Evolutionary conservation across 2,888 invertebrate species (phyloP), one percentile per base, ranked within the genome.

Genomic region (Hypomecis punctinalis): DNA sequence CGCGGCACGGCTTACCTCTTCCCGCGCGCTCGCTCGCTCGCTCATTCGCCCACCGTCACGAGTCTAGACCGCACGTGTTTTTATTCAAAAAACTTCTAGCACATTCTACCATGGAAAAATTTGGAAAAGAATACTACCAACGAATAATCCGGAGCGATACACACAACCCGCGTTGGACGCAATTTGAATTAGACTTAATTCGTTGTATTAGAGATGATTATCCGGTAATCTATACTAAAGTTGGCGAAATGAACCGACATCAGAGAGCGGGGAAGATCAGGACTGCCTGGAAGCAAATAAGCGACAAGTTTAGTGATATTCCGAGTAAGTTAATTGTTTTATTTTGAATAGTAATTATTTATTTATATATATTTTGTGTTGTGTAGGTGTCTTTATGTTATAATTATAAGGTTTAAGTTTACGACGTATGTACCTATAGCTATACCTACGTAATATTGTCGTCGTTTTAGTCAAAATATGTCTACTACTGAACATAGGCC

Each of bases 171-270:
- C 40, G 48, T 0, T 57, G 47, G 57, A 63, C 62, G 7, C 55
- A 54, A n/a, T 64, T 59, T n/a, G 63, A 64, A 11, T 13, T 64
- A 33, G 59, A 63, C 35, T 40, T 64, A 9, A 64, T 60, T n/a
- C 5, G 6, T 6, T 64, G 59, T 40, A 55, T 63, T 9, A 43
- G 48, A 59, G 47, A 63, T n/a, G 23, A 49, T 3, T 39, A 45
- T 10, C 63, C 63, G 6, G 13, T 63, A 36, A 54, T 63, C 33
- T 59, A 54, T 8, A 35, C 59, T 7, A 39, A 54, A 23, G 6
- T 9, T 11, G 53, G 35, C 5, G 52, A 43, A 7, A 11, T 59
- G 45, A 43, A 9, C 0, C 9, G 43, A 6, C 37, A 49, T 11
- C 40, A 57, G 23, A 46, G 63, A 5, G 47, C 53, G 0, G 23